Evolutionary conservation across 2,888 invertebrate genomes (phyloP), one percentile per base, ranked within the genome.

Genomic region (Hypolimnas misippus): DNA sequence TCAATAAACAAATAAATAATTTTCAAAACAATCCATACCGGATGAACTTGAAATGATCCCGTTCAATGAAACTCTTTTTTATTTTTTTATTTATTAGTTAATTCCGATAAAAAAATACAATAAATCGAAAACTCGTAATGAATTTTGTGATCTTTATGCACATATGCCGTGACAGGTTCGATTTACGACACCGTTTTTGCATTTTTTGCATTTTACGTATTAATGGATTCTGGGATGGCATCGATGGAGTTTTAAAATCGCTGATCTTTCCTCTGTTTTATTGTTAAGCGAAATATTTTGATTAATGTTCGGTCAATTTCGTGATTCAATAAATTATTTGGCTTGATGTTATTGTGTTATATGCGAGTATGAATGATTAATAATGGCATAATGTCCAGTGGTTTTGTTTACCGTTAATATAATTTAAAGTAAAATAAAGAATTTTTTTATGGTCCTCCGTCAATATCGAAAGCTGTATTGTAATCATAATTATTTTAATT

Each of bases 161-260:
- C 33, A 51, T 51, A 58, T 19, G 50, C 51, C 51, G 16, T 51
- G 57, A 57, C 51, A 52, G 44, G 12, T 6, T 35, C 44, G 25
- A 53, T 59, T 53, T 53, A 59, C 25, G 44, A 16, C 25, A n/a
- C 12, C 17, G 53, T 35, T 33, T 52, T 59, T 44, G 21, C 5
- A 44, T 42, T 53, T 44, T 53, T 53, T 35, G 25, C 40, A 19
- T 42, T 33, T 57, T 3, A n/a, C 40, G 40, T 19, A 57, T 58
- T 51, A 58, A 51, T 53, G 59, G 59, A 59, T 59, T 46, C 25
- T 50, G 50, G 21, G 5, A 53, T 46, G 35, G 35, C 59, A 21
- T 44, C 31, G 19, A 21, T 46, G 53, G 33, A 33, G 59, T 44
- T 53, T 53, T 42, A 31, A 21, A 14, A 10, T 53, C 33, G 25